These are phyloP conservation scores for Stenolophus ochropezus DNA, from an alignment of 2,888 invertebrate genomes.

Conservation along the genomic window DNA sequence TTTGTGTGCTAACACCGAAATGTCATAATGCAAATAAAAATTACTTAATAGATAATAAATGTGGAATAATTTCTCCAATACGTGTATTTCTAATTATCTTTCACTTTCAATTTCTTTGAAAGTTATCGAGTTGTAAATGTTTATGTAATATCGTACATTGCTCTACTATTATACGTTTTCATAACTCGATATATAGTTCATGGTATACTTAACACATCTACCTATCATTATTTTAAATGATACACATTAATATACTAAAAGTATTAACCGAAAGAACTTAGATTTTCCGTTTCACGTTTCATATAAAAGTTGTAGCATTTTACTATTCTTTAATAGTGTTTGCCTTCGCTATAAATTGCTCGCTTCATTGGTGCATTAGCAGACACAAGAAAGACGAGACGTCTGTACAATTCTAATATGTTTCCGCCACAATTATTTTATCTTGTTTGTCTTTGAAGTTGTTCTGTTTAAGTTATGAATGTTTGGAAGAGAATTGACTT, in stretches of 20 bases:
- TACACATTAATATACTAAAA: too few relatives aligned
- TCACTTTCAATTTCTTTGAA: neutral
- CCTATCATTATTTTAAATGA: too few relatives aligned
- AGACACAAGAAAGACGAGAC: neutral
- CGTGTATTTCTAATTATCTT: neutral
- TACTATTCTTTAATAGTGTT: too few relatives aligned
- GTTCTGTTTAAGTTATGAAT: neutral
- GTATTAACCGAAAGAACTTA: too few relatives aligned
- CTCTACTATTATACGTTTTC: neutral
- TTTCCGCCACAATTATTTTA: neutral
- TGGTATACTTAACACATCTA: too few relatives aligned
- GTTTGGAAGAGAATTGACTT: neutral
- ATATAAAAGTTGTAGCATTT: too few relatives aligned
- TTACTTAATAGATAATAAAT: neutral
- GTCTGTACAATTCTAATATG: neutral
- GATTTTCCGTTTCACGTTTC: too few relatives aligned
- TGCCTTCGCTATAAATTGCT: too few relatives aligned
- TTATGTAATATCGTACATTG: neutral
- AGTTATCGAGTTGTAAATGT: neutral
- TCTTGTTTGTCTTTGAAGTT: neutral
- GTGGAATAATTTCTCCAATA: conserved; percentile 1
- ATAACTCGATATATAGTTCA: neutral
- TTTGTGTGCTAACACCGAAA: too few relatives aligned
- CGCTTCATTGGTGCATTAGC: too few relatives aligned
- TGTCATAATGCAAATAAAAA: neutral